Conservation (phyloP, 2,888 invertebrate species). For the Polymixis flavicincta region DNA sequence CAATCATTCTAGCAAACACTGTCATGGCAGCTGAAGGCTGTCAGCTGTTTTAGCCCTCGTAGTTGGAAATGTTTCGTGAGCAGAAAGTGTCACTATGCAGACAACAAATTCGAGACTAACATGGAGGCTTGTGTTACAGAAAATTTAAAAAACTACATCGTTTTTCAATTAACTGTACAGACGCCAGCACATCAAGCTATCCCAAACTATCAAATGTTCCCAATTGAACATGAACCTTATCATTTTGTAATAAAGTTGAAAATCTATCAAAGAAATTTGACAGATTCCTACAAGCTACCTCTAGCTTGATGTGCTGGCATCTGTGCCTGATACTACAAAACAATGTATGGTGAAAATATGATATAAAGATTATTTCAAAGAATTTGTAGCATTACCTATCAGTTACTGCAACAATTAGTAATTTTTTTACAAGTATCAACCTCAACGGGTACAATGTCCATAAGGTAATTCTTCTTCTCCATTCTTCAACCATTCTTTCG, state of each 20-base stretch:
- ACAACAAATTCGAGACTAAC: not conserved
- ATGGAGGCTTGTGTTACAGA: not conserved
- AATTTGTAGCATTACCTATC: not conserved
- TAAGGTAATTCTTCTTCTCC: too few species aligned
- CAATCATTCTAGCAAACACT: slow-evolving; percentile 29
- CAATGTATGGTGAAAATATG: not conserved
- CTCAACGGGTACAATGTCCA: too few species aligned
- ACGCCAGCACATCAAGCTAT: too few species aligned
- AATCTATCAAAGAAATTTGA: too few species aligned
- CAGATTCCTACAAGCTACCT: too few species aligned
- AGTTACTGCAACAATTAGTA: not conserved
- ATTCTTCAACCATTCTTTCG: too few species aligned
- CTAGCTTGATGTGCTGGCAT: too few species aligned
- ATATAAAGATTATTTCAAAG: not conserved
- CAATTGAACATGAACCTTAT: too few species aligned
- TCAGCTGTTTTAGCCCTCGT: slow-evolving; percentile 19
- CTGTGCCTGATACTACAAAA: too few species aligned
- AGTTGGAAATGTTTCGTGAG: slow-evolving; percentile 23
- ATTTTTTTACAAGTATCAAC: not conserved
- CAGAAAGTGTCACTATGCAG: not conserved
- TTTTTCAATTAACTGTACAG: not conserved
- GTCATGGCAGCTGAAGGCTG: slow-evolving; percentile 27
- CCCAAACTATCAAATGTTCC: too few species aligned
- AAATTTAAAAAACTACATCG: not conserved
- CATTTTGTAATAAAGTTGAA: too few species aligned